A percentile compares a stretch with the other conserved stretches of the same genome.
phyloP scores from a whole-genome alignment of 2,797 vertebrate species.

The Natrix natrix region DNA sequence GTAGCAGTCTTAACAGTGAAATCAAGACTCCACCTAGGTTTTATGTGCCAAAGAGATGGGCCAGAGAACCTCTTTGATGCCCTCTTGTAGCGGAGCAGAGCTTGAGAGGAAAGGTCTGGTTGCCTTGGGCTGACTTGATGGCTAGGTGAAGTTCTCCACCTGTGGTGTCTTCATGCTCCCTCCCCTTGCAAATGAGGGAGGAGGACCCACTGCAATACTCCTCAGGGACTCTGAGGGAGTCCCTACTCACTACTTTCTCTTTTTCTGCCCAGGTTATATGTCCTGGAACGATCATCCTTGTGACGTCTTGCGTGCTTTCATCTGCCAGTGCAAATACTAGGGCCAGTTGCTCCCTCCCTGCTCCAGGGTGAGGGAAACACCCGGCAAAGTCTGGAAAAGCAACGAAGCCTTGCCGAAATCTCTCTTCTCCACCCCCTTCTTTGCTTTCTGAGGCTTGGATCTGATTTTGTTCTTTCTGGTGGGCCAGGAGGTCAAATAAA shows the following conservation, averaged over 20 bases:
- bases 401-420: not conserved
- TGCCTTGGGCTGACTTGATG: not conserved
- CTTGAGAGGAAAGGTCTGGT: not conserved
- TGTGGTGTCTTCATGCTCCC: not conserved
- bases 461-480: not conserved
- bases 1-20: too few relatives aligned
- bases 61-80: too few relatives aligned
- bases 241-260: not conserved
- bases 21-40: too few relatives aligned
- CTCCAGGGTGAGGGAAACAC: not conserved
- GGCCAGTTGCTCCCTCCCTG: not conserved
- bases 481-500: not conserved
- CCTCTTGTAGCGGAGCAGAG: not conserved
- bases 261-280: not conserved
- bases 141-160: not conserved
- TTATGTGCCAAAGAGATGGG: too few relatives aligned
- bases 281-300: not conserved
- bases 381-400: not conserved
- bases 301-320: accelerated
- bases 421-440: not conserved
- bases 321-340: not conserved
- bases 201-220: not conserved
- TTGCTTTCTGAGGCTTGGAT: not conserved
- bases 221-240: not conserved
- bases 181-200: not conserved